These are phyloP conservation scores for Crocodylus rhombifer DNA, from an alignment of 2,797 vertebrate genomes.

Conservation along the genomic window DNA sequence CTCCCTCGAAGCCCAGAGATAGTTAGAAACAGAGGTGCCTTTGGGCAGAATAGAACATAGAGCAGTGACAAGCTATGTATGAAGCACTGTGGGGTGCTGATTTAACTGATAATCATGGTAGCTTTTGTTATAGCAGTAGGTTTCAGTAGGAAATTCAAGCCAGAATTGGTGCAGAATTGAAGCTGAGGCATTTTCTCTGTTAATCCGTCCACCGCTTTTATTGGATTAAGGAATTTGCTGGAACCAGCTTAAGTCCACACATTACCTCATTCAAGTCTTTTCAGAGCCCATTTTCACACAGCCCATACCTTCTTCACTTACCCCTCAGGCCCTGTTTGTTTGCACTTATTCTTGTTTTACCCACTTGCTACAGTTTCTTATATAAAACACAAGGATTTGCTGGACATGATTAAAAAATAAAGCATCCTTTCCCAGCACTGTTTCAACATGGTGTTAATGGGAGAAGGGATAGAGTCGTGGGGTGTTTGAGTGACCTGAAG, in stretches of 20 bases:
- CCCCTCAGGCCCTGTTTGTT: not conserved
- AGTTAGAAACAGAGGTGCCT: slow-evolving; percentile 19
- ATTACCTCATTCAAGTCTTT: slow-evolving; percentile 18
- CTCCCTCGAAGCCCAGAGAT: not conserved
- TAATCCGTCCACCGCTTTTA: not conserved
- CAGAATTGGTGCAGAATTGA: not conserved
- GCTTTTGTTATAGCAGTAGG: slow-evolving; percentile 19
- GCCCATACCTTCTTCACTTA: not conserved
- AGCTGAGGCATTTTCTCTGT: slow-evolving; percentile 1
- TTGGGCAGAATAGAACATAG: slow-evolving; percentile 24
- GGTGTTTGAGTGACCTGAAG: not conserved
- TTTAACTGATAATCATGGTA: not conserved
- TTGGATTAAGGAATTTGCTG: slow-evolving; percentile 31
- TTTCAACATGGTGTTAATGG: not conserved
- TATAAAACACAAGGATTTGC: not conserved
- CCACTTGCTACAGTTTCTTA: not conserved
- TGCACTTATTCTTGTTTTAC: not conserved
- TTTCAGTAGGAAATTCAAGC: not conserved
- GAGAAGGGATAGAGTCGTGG: not conserved
- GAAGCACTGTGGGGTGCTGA: slow-evolving; percentile 35
- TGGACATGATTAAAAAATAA: not conserved
- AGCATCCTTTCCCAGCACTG: not conserved
- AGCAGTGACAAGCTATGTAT: not conserved
- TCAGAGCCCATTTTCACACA: not conserved
- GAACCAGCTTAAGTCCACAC: not conserved